Base-by-base conservation (phyloP, 2,888 invertebrate species). In the Drosophila quinaria region DNA sequence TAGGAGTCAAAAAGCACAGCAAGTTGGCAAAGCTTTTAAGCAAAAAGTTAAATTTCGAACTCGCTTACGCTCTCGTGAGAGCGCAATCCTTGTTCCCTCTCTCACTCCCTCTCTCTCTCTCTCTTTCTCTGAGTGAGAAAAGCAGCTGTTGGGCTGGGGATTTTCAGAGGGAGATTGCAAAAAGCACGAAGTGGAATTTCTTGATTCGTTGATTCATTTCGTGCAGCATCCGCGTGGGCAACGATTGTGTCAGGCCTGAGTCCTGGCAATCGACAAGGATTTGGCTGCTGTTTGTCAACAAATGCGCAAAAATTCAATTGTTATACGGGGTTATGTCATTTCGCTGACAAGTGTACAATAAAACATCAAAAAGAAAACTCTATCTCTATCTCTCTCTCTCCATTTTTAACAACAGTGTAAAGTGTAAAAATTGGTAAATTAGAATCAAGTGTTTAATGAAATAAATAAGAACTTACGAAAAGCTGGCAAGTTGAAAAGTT, bases 171-270 rank as follows among this genome's bases (percentile, higher is more conserved):
- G 51, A 61, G 54, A 29, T 37, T 11, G 50, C 17, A 46, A 55
- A 69, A 1, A 69, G 60, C 59, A 49, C 49, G 29, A 58, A 62
- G 59, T 56, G 56, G 22, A 19, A 44, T n/a, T 37, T n/a, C 8
- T 39, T 50, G 31, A 19, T 37, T 56, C 49, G 35, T 44, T 41
- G 41, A 17, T 15, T 61, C 76, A 80, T 70, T 78, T 80, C 76
- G 66, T 74, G 65, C 78, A 78, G 78, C 78, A 80, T 75, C 76
- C 80, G 78, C 77, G 66, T 69, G 69, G 62, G 56, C 52, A 62
- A 31, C 64, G 67, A 59, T 56, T 61, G 67, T 62, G 56, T 62
- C 69, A 17, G 13, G 55, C 31, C 51, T 39, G 37, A 47, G 49
- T 74, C 74, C 68, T 70, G 60, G 37, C 47, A 62, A 33, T 25